Percentiles rank a stretch among this genome's conserved stretches.
phyloP scores from a whole-genome alignment of 1,140 invertebrate species.

The Aphelenchoides besseyi region DNA sequence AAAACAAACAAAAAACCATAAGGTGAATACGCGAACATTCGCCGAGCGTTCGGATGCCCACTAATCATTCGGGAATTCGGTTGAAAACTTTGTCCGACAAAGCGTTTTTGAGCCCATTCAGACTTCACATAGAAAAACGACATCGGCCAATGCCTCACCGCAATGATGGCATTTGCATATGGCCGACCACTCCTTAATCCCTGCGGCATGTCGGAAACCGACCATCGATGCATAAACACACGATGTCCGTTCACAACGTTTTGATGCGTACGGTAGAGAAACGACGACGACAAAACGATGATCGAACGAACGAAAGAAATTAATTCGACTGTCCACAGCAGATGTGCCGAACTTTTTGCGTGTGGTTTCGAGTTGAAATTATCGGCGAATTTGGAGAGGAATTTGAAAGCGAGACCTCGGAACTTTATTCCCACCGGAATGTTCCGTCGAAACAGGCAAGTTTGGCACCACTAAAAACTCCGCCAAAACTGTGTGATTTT shows the following conservation, averaged over 20 bases:
- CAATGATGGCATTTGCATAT: constrained; percentile 3
- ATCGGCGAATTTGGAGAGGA: constrained; percentile 1
- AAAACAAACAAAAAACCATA: too few relatives aligned
- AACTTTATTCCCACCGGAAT: not conserved
- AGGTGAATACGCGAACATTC: not conserved
- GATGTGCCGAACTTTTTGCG: not conserved
- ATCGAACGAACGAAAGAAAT: constrained; percentile 3
- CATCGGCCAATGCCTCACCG: not conserved
- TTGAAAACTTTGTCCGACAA: not conserved
- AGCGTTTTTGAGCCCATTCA: too few relatives aligned
- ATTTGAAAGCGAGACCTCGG: constrained; percentile 11
- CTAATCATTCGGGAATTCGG: not conserved
- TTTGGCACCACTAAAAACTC: constrained; percentile 8
- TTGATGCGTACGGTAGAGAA: not conserved
- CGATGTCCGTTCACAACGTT: not conserved
- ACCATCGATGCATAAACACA: not conserved
- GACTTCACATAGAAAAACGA: not conserved
- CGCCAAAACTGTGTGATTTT: not conserved
- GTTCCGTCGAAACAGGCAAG: not conserved
- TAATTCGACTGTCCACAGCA: not conserved
- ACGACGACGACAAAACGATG: not conserved
- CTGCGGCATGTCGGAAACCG: not conserved
- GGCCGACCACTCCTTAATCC: not conserved
- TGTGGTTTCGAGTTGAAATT: not conserved
- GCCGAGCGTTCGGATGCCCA: not conserved